A percentile compares a stretch with the other conserved stretches of the same genome.
phyloP scores from a whole-genome alignment of 2,113 vertebrate genomes.

The Tretioscincus oriximinensis region DNA sequence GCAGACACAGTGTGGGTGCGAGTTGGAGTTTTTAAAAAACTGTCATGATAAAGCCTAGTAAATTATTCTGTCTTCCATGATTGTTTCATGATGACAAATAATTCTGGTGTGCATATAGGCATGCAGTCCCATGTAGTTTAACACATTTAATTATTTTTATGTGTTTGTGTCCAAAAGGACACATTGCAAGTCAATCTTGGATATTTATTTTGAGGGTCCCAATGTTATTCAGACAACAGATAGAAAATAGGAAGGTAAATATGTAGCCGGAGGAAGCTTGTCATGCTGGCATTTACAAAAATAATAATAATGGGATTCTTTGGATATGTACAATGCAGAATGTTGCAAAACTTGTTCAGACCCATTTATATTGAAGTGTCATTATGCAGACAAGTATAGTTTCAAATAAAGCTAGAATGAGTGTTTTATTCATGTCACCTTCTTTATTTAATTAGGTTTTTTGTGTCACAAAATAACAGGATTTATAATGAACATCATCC shows the following conservation, averaged over 20 bases:
- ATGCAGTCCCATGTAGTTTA: no score
- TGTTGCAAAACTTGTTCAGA: not conserved
- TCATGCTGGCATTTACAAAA: fast-evolving
- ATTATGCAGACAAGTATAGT: not conserved
- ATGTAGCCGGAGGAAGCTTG: fast-evolving
- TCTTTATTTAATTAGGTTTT: slow-evolving; percentile 71
- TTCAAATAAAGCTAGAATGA: slow-evolving; percentile 51
- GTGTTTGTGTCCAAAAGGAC: no score
- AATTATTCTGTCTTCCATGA: no score
- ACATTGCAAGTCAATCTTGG: no score
- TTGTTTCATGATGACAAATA: no score
- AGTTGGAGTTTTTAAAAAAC: no score
- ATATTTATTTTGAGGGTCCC: no score
- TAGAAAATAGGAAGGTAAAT: not conserved
- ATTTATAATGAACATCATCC: slow-evolving; percentile 54
- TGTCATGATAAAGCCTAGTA: no score
- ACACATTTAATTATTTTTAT: no score
- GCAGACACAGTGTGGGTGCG: no score
- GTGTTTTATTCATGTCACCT: slow-evolving; percentile 60
- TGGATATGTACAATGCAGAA: fast-evolving
- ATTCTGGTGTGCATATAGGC: no score
- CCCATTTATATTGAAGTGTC: slow-evolving; percentile 3
- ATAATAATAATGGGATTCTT: not conserved
- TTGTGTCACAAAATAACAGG: slow-evolving; percentile 56
- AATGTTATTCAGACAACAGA: no score